phyloP scores from a whole-genome alignment of 92 coral and sea anemone species.

The Metridium senile region DNA sequence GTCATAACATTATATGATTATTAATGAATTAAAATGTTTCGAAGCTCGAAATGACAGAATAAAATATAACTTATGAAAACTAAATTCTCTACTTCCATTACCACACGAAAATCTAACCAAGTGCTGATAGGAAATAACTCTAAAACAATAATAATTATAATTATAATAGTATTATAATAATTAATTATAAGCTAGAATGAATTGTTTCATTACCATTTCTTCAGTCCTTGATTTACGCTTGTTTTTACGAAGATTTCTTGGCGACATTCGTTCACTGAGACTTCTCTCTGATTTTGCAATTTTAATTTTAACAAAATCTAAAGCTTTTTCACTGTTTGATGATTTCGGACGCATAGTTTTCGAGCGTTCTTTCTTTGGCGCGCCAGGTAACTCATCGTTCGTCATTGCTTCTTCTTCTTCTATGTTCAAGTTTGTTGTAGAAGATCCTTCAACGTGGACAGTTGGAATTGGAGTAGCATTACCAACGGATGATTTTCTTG shows the following conservation, averaged over 20 bases:
- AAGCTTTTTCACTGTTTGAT: conserved; percentile 58
- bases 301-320: conserved; percentile 62
- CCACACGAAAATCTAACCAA: no score
- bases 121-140: no score
- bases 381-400: not conserved
- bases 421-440: not conserved
- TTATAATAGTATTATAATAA: not conserved
- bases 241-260: conserved; percentile 29
- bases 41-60: no score
- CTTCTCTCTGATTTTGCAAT: conserved; percentile 42
- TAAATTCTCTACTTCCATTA: no score
- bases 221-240: not conserved
- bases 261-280: conserved; percentile 48
- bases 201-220: conserved; percentile 30
- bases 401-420: not conserved
- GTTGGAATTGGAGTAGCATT: not conserved
- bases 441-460: not conserved
- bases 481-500: not conserved
- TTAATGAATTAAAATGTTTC: no score
- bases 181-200: no score
- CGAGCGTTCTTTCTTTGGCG: conserved; percentile 24
- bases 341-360: conserved; percentile 47
- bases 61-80: no score
- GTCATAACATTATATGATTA: no score
- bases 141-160: no score